A percentile compares a stretch with the other conserved stretches of the same genome.
Conservation (phyloP, 2,113 vertebrate species). For the Actenoides hombroni region DNA sequence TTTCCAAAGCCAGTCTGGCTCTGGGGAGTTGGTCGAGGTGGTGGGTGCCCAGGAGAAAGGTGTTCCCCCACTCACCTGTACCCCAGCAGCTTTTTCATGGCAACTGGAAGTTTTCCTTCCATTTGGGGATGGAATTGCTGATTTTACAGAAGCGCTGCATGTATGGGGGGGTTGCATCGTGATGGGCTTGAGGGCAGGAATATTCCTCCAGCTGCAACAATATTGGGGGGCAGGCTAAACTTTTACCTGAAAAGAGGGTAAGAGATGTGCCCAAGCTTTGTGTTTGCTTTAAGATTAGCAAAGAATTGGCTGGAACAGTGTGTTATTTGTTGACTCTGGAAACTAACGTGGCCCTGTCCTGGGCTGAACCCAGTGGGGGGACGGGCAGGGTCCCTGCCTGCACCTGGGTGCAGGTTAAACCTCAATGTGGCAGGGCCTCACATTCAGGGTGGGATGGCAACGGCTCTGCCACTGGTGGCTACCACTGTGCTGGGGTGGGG, state of each 20-base stretch:
- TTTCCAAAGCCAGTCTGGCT: neutral
- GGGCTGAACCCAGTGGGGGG: neutral
- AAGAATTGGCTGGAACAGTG: constrained; percentile 3
- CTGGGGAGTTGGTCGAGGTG: fast-evolving
- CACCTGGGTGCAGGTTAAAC: neutral
- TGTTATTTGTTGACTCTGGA: constrained; percentile 2
- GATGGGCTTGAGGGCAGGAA: neutral
- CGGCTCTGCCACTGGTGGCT: neutral
- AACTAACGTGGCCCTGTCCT: neutral
- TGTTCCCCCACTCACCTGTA: neutral
- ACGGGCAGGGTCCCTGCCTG: neutral
- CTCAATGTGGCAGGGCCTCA: neutral
- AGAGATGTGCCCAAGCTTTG: neutral
- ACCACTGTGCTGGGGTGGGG: neutral
- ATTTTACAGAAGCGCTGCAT: neutral
- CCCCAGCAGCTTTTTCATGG: neutral
- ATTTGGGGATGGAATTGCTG: fast-evolving
- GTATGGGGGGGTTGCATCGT: fast-evolving
- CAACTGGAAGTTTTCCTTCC: neutral
- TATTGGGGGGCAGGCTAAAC: neutral
- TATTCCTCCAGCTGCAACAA: neutral
- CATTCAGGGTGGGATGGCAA: neutral
- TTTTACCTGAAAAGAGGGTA: neutral
- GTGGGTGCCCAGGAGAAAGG: neutral
- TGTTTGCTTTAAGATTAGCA: constrained; percentile 35